These are phyloP conservation scores for Sebastes steindachneri DNA, from an alignment of 2,797 vertebrate genomes.

Conservation along the genomic window DNA sequence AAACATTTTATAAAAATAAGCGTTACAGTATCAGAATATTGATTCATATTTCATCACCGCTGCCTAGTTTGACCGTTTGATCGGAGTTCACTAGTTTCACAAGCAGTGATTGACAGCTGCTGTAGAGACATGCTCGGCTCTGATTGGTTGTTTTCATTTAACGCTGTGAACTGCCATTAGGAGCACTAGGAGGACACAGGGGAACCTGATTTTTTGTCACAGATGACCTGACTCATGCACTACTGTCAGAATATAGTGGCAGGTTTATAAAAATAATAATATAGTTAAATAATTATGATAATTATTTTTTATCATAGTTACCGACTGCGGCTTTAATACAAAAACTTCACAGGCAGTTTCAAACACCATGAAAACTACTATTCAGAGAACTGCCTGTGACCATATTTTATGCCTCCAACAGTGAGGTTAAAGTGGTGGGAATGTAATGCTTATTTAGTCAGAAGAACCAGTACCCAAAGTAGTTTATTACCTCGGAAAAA, in stretches of 20 bases:
- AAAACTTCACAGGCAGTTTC: background rate
- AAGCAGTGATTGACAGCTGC: no score
- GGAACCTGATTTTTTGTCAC: background rate
- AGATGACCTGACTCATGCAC: no score
- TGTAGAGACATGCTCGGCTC: background rate
- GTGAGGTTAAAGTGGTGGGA: background rate
- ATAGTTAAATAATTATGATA: no score
- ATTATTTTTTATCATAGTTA: no score
- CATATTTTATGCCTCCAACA: background rate
- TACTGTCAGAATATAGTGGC: background rate
- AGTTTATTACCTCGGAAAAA: background rate
- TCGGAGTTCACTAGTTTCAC: no score
- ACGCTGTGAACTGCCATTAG: background rate
- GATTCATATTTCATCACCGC: no score
- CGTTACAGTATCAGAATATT: no score
- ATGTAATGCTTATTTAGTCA: background rate
- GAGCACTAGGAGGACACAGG: background rate
- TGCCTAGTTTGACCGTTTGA: no score
- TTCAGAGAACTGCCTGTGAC: background rate
- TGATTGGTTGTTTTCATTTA: background rate
- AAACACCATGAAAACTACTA: conserved; percentile 2
- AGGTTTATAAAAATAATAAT: no score
- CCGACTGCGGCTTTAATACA: background rate
- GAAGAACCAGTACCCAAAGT: background rate
- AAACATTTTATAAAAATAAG: no score